phyloP scores from a whole-genome alignment of 2,888 invertebrate genomes.

The Gonocerus acuteangulatus region DNA sequence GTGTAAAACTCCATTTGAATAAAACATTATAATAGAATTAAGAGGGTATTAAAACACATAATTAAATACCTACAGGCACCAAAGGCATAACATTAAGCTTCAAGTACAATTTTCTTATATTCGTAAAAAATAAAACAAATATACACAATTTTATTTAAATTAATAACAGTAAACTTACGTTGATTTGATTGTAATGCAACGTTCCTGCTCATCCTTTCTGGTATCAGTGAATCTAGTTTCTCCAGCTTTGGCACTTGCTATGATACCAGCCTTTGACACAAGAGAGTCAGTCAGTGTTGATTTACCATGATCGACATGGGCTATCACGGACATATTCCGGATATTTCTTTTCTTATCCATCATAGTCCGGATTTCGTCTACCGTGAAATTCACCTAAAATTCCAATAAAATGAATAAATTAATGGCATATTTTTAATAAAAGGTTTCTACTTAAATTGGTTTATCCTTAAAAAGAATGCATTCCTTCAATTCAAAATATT shows the following conservation, averaged over 20 bases:
- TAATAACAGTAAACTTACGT: slow-evolving; percentile 56
- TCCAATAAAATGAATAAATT: not conserved
- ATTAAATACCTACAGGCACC: too few species aligned
- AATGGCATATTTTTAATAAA: not conserved
- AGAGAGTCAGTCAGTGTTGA: slow-evolving; percentile 98
- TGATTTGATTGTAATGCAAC: slow-evolving; percentile 99
- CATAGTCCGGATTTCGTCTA: slow-evolving; percentile 98
- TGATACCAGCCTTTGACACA: slow-evolving; percentile 99
- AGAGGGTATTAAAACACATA: too few species aligned
- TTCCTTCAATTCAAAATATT: too few species aligned
- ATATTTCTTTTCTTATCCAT: slow-evolving; percentile 99
- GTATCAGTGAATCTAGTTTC: slow-evolving; percentile 99
- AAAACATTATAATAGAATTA: too few species aligned
- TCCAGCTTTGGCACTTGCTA: slow-evolving; percentile 96
- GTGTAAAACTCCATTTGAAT: too few species aligned
- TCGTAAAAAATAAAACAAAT: too few species aligned
- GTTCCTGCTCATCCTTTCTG: slow-evolving; percentile 98
- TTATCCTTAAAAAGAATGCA: too few species aligned
- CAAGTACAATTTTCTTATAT: too few species aligned
- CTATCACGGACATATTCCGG: slow-evolving; percentile 99
- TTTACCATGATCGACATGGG: slow-evolving; percentile 99
- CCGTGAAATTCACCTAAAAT: slow-evolving; percentile 93
- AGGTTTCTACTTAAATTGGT: not conserved
- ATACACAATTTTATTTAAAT: too few species aligned
- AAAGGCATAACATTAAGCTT: too few species aligned